These are phyloP conservation scores for Dipus sagitta DNA, from an alignment of 2,797 vertebrate species.

Conservation along the genomic window DNA sequence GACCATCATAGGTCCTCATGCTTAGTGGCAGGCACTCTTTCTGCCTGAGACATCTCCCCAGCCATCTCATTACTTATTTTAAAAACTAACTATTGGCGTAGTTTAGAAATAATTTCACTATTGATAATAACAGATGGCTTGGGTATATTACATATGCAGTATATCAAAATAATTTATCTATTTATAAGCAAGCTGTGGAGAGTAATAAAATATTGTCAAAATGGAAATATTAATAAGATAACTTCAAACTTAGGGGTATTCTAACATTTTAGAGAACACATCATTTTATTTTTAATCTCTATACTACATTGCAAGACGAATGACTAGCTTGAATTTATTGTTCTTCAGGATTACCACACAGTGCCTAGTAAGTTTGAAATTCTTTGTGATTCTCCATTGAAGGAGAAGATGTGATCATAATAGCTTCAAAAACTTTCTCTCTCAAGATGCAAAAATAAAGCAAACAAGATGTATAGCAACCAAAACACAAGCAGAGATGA, in stretches of 20 bases:
- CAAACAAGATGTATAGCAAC: not conserved
- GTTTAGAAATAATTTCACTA: slow-evolving; percentile 54
- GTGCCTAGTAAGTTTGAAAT: not conserved
- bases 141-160: not conserved
- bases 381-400: not conserved
- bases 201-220: slow-evolving; percentile 54
- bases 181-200: slow-evolving; percentile 56
- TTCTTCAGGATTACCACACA: not conserved
- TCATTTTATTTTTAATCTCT: not conserved
- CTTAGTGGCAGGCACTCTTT: no score
- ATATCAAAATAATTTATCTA: slow-evolving; percentile 49
- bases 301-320: not conserved
- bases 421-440: not conserved
- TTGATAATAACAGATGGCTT: slow-evolving; percentile 63
- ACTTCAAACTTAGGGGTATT: slow-evolving; percentile 13
- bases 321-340: not conserved
- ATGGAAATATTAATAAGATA: not conserved
- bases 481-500: not conserved
- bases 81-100: slow-evolving; percentile 59
- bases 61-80: slow-evolving; percentile 41
- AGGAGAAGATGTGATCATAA: slow-evolving; percentile 15
- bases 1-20: no score
- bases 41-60: no score
- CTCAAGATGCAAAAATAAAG: slow-evolving; percentile 22
- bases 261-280: not conserved